Evolutionary conservation across 2,797 vertebrate species (phyloP).

Genomic region (Triplophysa bombifrons): DNA sequence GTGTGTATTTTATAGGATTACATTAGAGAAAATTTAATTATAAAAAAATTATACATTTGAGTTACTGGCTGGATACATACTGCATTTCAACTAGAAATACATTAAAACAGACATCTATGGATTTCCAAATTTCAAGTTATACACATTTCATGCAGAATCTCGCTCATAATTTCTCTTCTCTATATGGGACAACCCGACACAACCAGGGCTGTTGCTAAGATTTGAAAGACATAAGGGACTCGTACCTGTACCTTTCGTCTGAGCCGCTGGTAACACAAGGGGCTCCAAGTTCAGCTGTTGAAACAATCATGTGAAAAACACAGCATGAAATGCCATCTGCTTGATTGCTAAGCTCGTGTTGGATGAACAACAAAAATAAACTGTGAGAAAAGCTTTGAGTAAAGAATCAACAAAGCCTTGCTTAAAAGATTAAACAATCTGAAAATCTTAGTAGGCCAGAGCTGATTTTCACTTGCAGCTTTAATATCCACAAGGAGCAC

Average conservation of each 20-base stretch:
- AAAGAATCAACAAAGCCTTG: conserved; percentile 36
- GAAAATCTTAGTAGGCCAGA: conserved; percentile 18
- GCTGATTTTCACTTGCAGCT: conserved; percentile 1
- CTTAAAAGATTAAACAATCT: conserved; percentile 39
- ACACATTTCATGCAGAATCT: not conserved
- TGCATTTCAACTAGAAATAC: too few relatives aligned
- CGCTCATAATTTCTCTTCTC: not conserved
- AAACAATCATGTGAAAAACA: conserved; percentile 46
- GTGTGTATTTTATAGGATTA: too few relatives aligned
- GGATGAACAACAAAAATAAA: conserved; percentile 46
- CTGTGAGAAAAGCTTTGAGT: conserved; percentile 27
- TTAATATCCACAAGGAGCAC: conserved; percentile 26
- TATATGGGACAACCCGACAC: not conserved
- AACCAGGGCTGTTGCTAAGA: not conserved
- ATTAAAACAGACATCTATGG: not conserved
- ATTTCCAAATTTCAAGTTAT: not conserved
- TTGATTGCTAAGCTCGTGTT: conserved; percentile 34
- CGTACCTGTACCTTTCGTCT: conserved; percentile 11
- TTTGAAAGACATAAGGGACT: not conserved
- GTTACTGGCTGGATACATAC: too few relatives aligned
- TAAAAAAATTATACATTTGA: too few relatives aligned
- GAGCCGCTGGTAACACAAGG: conserved; percentile 9
- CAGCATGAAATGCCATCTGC: conserved; percentile 52
- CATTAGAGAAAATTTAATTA: too few relatives aligned
- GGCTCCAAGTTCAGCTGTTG: conserved; percentile 44